These are phyloP conservation scores for Schizopygopsis pylzovi DNA, from an alignment of 2,797 vertebrate species.

Conservation along the genomic window DNA sequence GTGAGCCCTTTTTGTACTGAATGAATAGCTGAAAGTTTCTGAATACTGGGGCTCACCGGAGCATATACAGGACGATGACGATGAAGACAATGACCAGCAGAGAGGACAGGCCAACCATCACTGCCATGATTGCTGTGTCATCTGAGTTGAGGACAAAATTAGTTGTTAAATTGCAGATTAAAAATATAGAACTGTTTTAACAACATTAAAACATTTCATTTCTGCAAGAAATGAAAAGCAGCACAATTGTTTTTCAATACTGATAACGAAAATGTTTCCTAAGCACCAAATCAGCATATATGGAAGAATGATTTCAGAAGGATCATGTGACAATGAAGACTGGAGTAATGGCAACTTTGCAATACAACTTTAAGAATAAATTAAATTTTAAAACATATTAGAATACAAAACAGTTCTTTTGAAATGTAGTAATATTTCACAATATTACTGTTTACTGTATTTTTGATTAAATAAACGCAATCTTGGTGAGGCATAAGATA, in stretches of 20 bases:
- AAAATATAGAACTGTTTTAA: neutral
- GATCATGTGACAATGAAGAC: neutral
- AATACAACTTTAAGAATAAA: neutral
- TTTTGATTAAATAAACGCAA: neutral
- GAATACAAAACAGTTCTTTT: neutral
- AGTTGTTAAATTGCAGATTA: neutral
- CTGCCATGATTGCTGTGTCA: constrained; percentile 94
- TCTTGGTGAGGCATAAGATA: neutral
- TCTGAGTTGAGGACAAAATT: constrained; percentile 67
- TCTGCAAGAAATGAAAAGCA: neutral
- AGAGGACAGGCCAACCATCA: constrained; percentile 96
- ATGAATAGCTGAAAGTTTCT: neutral
- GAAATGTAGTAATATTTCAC: neutral
- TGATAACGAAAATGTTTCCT: no score
- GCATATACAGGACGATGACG: constrained; percentile 98
- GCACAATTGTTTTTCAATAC: neutral
- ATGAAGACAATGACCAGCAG: constrained; percentile 98
- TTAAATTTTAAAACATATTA: neutral
- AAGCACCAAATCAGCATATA: neutral
- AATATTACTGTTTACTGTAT: neutral
- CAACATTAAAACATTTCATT: neutral
- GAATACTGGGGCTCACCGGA: constrained; percentile 83
- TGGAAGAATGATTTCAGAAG: neutral
- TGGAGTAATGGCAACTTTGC: neutral
- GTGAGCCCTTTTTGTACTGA: neutral